These are phyloP conservation scores for Forbesichthys papilliferus DNA, from an alignment of 2,113 vertebrate species.

Conservation along the genomic window DNA sequence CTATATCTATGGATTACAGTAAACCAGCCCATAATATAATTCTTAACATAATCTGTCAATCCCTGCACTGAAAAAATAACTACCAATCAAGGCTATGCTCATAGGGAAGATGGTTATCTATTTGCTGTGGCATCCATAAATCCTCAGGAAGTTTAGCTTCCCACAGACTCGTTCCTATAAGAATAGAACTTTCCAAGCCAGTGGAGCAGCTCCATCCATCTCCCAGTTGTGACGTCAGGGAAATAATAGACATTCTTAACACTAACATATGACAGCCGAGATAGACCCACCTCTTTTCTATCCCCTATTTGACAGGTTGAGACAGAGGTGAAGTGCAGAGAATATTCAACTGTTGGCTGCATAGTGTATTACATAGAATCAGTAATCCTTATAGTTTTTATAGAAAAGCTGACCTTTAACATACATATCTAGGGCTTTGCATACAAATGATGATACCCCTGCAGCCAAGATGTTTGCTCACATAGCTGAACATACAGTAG, in stretches of 20 bases:
- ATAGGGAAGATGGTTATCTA: conserved; percentile 7
- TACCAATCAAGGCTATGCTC: not conserved
- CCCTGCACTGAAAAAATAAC: not conserved
- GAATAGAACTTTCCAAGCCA: conserved; percentile 25
- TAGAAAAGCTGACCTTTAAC: conserved; percentile 71
- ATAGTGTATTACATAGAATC: no score
- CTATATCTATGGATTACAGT: no score
- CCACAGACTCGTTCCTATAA: not conserved
- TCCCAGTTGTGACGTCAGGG: conserved; percentile 10
- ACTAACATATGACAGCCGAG: conserved; percentile 3
- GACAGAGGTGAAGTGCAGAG: conserved; percentile 19
- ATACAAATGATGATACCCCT: conserved; percentile 63
- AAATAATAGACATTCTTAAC: conserved; percentile 10
- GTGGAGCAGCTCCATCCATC: conserved; percentile 23
- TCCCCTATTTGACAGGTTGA: conserved; percentile 25
- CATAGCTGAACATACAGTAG: not conserved
- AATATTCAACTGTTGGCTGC: not conserved
- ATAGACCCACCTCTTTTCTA: conserved; percentile 6
- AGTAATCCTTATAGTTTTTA: conserved; percentile 14
- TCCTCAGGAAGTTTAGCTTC: conserved; percentile 13
- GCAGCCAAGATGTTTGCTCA: not conserved
- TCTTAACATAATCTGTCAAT: not conserved
- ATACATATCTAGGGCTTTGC: conserved; percentile 51
- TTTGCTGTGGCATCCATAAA: not conserved
- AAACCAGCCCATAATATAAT: conserved; percentile 5